Evolutionary conservation across 2,797 vertebrate species (phyloP).

Genomic region (Calcarius lapponicus): DNA sequence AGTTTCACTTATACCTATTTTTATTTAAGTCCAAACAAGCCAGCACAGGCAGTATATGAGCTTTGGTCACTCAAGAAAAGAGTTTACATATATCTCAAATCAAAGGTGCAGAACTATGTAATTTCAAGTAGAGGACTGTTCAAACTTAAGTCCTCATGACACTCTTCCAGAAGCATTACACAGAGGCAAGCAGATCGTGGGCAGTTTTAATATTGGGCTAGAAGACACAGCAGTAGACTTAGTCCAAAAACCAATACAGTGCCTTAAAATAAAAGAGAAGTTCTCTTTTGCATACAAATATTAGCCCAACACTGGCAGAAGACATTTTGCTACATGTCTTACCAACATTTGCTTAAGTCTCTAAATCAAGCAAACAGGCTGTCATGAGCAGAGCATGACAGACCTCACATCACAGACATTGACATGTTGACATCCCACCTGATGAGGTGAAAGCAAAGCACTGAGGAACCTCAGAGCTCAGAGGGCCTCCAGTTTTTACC

Average conservation of each 20-base stretch:
- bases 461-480: neutral
- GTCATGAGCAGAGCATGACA: rapidly evolving
- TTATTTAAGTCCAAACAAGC: neutral
- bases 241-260: neutral
- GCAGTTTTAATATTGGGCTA: neutral
- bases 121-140: neutral
- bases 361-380: neutral
- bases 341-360: neutral
- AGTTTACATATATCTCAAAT: neutral
- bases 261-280: neutral
- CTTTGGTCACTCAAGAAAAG: neutral
- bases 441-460: neutral
- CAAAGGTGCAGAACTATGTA: neutral
- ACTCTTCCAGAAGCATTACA: neutral
- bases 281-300: neutral
- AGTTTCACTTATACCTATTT: neutral
- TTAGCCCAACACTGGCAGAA: neutral
- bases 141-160: neutral
- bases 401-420: rapidly evolving
- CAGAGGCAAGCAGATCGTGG: neutral
- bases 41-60: neutral
- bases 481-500: neutral
- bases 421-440: neutral
- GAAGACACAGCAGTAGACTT: neutral
- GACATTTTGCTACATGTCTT: neutral